Conservation (phyloP, 2,797 vertebrate genomes). For the Eremophila alpestris region DNA sequence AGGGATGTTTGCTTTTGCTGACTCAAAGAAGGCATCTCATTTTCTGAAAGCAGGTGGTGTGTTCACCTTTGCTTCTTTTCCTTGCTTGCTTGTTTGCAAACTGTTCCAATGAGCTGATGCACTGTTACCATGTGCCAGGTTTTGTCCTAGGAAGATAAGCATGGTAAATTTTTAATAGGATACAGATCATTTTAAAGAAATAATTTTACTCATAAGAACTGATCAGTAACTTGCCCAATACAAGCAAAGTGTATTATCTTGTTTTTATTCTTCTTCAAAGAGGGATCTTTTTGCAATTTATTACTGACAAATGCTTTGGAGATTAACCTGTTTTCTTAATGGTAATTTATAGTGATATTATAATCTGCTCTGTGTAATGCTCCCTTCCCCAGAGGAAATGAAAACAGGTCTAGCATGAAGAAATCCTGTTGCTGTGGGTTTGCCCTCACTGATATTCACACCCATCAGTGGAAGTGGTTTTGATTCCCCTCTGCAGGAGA, state of each 20-base stretch:
- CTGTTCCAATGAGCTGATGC: neutral
- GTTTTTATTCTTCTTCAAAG: slow-evolving; percentile 24
- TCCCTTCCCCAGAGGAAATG: slow-evolving; percentile 1
- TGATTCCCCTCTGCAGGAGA: neutral
- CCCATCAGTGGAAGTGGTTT: neutral
- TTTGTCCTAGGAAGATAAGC: slow-evolving; percentile 18
- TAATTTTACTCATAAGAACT: neutral
- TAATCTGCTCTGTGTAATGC: neutral
- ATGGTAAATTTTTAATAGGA: neutral
- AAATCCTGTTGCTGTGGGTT: neutral
- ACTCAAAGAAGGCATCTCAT: neutral
- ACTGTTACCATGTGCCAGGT: neutral
- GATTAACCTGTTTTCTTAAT: slow-evolving; percentile 32
- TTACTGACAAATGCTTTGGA: neutral
- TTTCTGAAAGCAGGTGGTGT: neutral
- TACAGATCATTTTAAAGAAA: slow-evolving; percentile 2
- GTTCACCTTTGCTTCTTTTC: slow-evolving; percentile 16
- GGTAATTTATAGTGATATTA: neutral
- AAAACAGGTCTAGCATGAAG: neutral
- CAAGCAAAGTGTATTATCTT: neutral
- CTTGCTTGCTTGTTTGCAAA: neutral
- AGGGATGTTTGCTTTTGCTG: neutral
- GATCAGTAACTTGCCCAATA: neutral
- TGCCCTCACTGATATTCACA: neutral
- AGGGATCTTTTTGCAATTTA: neutral